phyloP scores from a whole-genome alignment of 2,888 invertebrate genomes.

The Andrena camellia region DNA sequence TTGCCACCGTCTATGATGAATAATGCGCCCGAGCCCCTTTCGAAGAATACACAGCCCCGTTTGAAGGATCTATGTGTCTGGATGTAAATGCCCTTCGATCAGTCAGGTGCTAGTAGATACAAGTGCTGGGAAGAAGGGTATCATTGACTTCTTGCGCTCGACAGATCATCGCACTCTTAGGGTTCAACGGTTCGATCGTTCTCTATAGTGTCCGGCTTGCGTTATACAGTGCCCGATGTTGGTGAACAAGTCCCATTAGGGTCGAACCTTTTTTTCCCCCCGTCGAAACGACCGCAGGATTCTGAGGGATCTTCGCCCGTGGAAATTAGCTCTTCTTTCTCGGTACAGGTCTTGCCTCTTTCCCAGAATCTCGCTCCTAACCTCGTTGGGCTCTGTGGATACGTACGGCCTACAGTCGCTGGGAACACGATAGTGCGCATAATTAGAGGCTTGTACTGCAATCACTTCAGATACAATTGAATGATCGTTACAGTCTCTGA shows the following conservation, averaged over 20 bases:
- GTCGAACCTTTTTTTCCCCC: not conserved
- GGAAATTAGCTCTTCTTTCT: not conserved
- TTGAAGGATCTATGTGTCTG: slow-evolving; percentile 36
- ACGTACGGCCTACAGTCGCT: not conserved
- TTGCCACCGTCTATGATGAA: slow-evolving; percentile 52
- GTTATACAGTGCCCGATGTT: not conserved
- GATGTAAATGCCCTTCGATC: slow-evolving; percentile 37
- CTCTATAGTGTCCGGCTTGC: not conserved
- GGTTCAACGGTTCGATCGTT: slow-evolving; percentile 21
- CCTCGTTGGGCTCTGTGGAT: not conserved
- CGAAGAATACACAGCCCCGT: slow-evolving; percentile 10
- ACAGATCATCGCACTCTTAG: slow-evolving; percentile 31
- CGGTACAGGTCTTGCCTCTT: not conserved
- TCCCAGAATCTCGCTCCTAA: not conserved
- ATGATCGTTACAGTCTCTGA: not conserved
- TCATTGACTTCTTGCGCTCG: slow-evolving; percentile 37
- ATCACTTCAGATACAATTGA: not conserved
- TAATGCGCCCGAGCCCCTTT: slow-evolving; percentile 24
- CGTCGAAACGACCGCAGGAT: not conserved
- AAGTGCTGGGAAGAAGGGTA: slow-evolving; percentile 23
- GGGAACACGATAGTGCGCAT: not conserved
- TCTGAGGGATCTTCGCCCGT: not conserved
- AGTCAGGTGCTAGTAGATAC: slow-evolving; percentile 26
- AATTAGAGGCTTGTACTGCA: not conserved
- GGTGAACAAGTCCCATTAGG: slow-evolving; percentile 4